A percentile compares a stretch with the other conserved stretches of the same genome.
Evolutionary conservation across 2,888 invertebrate genomes (phyloP).

Genomic region (Hartigia nigra): DNA sequence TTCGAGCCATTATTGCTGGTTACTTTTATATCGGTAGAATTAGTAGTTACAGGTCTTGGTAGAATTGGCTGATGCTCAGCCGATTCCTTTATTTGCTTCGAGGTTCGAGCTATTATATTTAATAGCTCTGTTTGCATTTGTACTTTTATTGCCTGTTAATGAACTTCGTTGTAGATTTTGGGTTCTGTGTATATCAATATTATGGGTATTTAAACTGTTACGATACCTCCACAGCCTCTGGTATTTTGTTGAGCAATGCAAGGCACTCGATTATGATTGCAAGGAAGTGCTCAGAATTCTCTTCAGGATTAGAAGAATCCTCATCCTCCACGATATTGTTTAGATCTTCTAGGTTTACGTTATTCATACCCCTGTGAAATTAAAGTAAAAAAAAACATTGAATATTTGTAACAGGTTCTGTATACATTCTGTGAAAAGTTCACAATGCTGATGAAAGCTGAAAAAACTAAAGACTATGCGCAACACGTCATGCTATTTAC

Average conservation of each 20-base stretch:
- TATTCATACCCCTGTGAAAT: constrained; percentile 46
- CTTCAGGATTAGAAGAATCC: constrained; percentile 71
- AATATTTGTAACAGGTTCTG: neutral
- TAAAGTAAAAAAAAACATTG: constrained; percentile 2
- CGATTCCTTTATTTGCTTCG: constrained; percentile 73
- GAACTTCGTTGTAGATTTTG: constrained; percentile 2
- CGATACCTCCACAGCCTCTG: constrained; percentile 84
- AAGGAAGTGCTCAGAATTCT: constrained; percentile 77
- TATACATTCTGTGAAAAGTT: neutral
- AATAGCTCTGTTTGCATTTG: constrained; percentile 86
- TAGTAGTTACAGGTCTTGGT: constrained; percentile 16
- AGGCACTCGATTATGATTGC: constrained; percentile 88
- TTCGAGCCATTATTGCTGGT: constrained; percentile 36
- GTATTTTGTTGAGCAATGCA: constrained; percentile 83
- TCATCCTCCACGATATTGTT: constrained; percentile 71
- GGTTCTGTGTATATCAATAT: constrained; percentile 2
- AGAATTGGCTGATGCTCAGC: constrained; percentile 30
- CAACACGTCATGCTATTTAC: neutral
- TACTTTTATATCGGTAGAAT: constrained; percentile 26
- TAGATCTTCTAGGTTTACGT: constrained; percentile 45
- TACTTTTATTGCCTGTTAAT: constrained; percentile 78
- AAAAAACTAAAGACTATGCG: neutral
- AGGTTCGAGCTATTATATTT: constrained; percentile 82
- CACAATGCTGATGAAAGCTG: neutral
- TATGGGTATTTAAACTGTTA: neutral